Percentiles rank a stretch among this genome's conserved stretches.
Conservation (phyloP, 53 echinoderm and acorn worm genomes). For the Arbacia lixula region DNA sequence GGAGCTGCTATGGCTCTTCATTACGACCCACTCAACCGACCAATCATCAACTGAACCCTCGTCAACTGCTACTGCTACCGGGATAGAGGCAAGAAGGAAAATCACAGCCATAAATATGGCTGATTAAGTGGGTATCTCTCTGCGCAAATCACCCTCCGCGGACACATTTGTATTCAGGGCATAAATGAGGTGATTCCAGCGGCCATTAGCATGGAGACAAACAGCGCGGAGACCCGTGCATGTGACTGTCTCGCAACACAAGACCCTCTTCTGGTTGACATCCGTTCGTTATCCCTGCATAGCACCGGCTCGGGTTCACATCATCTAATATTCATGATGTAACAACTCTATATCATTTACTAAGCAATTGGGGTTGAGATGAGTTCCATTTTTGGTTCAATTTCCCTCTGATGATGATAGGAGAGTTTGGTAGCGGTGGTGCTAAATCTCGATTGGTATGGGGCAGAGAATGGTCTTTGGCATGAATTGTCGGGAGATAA, state of each 20-base stretch:
- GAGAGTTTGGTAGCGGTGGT: too few relatives aligned
- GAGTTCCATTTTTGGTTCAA: constrained; percentile 2
- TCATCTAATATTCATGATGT: constrained; percentile 62
- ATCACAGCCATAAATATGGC: constrained; percentile 45
- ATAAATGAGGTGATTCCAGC: constrained; percentile 41
- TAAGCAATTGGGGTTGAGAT: constrained; percentile 23
- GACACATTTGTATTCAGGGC: constrained; percentile 45
- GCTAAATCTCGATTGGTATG: too few relatives aligned
- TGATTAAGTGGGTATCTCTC: constrained; percentile 47
- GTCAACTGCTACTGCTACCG: constrained; percentile 17
- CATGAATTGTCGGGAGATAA: too few relatives aligned
- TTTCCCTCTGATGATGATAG: too few relatives aligned
- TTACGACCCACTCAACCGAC: constrained; percentile 32
- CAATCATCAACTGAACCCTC: constrained; percentile 10
- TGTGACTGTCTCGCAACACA: constrained; percentile 25
- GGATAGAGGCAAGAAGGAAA: constrained; percentile 2
- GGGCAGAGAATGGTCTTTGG: too few relatives aligned
- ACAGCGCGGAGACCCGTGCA: constrained; percentile 29
- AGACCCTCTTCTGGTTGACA: constrained; percentile 41
- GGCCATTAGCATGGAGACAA: constrained; percentile 39
- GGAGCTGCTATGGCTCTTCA: constrained; percentile 27
- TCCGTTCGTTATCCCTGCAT: constrained; percentile 32
- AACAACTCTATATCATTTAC: constrained; percentile 60
- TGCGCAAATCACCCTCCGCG: constrained; percentile 15
- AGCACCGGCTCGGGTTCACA: constrained; percentile 33